Evolutionary conservation across 2,113 vertebrate species (phyloP).

Genomic region (Gallinago jamesoni): DNA sequence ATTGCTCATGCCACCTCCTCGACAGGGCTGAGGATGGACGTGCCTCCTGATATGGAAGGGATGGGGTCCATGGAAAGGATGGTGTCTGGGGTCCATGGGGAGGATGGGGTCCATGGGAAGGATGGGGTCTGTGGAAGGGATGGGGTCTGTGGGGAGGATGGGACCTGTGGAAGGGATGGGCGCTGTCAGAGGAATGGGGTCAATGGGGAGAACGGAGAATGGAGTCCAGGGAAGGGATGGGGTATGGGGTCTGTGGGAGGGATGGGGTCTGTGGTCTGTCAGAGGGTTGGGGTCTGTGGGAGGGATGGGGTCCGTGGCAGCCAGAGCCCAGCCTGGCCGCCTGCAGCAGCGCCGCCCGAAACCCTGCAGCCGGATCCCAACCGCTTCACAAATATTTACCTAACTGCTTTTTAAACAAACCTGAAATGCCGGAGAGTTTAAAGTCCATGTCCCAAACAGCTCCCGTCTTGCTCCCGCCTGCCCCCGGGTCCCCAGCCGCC

Average conservation of each 20-base stretch:
- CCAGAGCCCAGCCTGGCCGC: neutral
- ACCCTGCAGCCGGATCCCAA: constrained; percentile 14
- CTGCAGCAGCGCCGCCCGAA: neutral
- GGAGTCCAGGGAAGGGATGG: no score
- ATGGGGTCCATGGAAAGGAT: neutral
- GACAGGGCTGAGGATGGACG: neutral
- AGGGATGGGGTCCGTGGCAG: neutral
- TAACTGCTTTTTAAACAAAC: constrained; percentile 49
- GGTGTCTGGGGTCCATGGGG: neutral
- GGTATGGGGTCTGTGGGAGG: no score
- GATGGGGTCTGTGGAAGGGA: neutral
- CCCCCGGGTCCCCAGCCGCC: neutral
- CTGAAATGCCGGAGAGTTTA: constrained; percentile 40
- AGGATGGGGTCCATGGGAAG: neutral
- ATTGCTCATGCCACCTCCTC: neutral
- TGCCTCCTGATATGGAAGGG: neutral
- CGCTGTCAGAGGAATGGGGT: neutral
- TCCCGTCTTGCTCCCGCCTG: constrained; percentile 26
- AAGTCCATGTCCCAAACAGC: constrained; percentile 51
- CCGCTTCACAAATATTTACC: constrained; percentile 57
- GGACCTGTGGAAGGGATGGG: neutral
- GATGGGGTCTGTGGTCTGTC: neutral
- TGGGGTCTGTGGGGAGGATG: neutral
- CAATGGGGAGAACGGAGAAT: no score
- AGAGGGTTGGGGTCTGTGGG: no score